These are phyloP conservation scores for Megalonaias nervosa DNA, from an alignment of 1,140 invertebrate species.

Conservation along the genomic window DNA sequence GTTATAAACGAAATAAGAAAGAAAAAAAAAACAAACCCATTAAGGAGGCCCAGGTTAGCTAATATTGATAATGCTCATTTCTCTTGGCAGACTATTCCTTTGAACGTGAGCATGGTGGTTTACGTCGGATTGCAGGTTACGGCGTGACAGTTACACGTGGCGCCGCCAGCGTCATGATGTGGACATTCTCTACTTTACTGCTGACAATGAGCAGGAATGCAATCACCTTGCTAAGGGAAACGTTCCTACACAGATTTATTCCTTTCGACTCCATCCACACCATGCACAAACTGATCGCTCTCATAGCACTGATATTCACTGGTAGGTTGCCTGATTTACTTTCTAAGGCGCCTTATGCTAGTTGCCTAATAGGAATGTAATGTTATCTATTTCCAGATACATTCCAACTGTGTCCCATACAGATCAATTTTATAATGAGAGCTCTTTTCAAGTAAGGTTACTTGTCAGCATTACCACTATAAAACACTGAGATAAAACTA, in stretches of 20 bases:
- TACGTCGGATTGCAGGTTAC: constrained; percentile 97
- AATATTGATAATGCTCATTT: neutral
- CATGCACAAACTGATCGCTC: constrained; percentile 98
- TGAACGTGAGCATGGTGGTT: constrained; percentile 91
- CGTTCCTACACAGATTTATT: constrained; percentile 98
- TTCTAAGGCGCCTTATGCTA: neutral
- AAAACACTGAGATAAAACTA: neutral
- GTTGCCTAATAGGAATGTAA: neutral
- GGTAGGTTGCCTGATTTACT: constrained; percentile 51
- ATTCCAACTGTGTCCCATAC: neutral
- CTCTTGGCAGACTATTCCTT: constrained; percentile 57
- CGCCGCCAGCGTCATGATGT: constrained; percentile 95
- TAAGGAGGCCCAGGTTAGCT: too few species aligned
- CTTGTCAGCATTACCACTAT: neutral
- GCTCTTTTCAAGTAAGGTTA: neutral
- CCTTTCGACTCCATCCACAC: constrained; percentile 97
- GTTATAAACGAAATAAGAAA: neutral
- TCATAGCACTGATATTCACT: constrained; percentile 92
- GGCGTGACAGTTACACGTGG: constrained; percentile 98
- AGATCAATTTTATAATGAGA: too few species aligned
- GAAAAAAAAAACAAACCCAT: neutral
- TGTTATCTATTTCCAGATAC: neutral
- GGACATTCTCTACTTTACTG: constrained; percentile 94
- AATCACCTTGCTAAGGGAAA: constrained; percentile 96
- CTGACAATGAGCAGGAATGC: constrained; percentile 98